A percentile compares a stretch with the other conserved stretches of the same genome.
Evolutionary conservation across 2,797 vertebrate genomes (phyloP).

Genomic region (Eurystomus glaucurus): DNA sequence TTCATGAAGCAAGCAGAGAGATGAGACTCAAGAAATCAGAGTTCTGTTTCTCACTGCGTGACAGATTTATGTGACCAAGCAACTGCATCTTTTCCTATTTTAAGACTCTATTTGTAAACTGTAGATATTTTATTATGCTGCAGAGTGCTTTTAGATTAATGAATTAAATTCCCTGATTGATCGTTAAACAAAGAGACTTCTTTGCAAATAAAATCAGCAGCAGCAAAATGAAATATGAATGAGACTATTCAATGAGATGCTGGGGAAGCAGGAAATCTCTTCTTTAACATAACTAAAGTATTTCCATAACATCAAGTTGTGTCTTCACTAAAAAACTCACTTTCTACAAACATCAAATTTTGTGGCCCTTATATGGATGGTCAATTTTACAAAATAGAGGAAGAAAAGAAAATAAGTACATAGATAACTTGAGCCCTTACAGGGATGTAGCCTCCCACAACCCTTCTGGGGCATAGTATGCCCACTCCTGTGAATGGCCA

Average conservation of each 20-base stretch:
- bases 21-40: conserved; percentile 38
- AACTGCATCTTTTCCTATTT: conserved; percentile 23
- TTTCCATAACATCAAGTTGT: neutral
- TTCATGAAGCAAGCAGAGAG: conserved; percentile 54
- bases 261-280: neutral
- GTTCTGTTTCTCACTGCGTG: neutral
- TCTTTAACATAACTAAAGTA: neutral
- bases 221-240: conserved; percentile 36
- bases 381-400: neutral
- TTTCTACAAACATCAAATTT: neutral
- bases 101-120: conserved; percentile 12
- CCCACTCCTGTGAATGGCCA: neutral
- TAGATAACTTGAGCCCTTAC: neutral
- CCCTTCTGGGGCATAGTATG: fast-evolving
- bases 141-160: conserved; percentile 22
- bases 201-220: conserved; percentile 38
- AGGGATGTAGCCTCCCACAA: fast-evolving
- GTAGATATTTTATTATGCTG: conserved; percentile 22
- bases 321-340: neutral
- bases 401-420: fast-evolving
- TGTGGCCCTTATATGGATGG: fast-evolving
- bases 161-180: conserved; percentile 49
- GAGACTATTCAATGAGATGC: neutral
- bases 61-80: conserved; percentile 32
- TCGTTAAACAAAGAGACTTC: conserved; percentile 40